Evolutionary conservation across 1,140 invertebrate genomes (phyloP).

Genomic region (Palaemon carinicauda): DNA sequence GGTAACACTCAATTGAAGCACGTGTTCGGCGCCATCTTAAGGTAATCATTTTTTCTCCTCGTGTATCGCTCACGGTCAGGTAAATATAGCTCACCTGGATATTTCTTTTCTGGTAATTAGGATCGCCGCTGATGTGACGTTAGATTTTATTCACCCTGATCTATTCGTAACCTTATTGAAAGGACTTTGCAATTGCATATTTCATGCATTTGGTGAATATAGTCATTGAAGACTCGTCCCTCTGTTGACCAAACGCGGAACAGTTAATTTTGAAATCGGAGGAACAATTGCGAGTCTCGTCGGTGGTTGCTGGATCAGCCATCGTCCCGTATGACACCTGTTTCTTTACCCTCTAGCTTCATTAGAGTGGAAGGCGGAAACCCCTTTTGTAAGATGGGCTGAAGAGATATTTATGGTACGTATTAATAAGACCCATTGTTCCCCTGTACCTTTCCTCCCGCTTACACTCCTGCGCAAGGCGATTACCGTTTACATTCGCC

Average conservation of each 20-base stretch:
- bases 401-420: background rate
- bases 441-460: background rate
- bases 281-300: slow-evolving; percentile 18
- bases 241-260: background rate
- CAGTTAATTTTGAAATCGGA: background rate
- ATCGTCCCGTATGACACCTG: slow-evolving; percentile 52
- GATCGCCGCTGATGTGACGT: no score
- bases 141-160: no score
- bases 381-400: background rate
- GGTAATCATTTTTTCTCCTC: slow-evolving; percentile 17
- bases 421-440: background rate
- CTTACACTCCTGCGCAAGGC: background rate
- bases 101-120: background rate
- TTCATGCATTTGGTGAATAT: no score
- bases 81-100: slow-evolving; percentile 6
- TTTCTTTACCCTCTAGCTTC: slow-evolving; percentile 45
- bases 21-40: slow-evolving; percentile 49
- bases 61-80: background rate
- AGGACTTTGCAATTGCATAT: no score
- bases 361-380: slow-evolving; percentile 20
- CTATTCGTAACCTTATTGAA: no score
- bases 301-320: slow-evolving; percentile 27
- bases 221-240: background rate
- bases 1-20: slow-evolving; percentile 38
- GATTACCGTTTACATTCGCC: slow-evolving; percentile 45